Conservation (phyloP, 2,797 vertebrate genomes). For the Lithobates pipiens region DNA sequence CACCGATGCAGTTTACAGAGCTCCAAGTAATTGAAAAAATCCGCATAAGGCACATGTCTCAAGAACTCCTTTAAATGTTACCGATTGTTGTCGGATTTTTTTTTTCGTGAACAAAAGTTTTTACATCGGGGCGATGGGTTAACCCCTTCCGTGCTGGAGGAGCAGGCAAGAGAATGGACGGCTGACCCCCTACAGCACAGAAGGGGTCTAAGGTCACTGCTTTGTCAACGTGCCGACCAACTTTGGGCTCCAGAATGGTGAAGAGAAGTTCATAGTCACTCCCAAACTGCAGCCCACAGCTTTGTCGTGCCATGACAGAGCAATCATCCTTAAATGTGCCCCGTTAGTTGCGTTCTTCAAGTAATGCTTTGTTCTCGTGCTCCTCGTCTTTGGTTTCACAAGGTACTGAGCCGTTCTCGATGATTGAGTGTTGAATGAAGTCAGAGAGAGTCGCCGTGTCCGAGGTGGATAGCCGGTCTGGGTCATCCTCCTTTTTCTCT, state of each 20-base stretch:
- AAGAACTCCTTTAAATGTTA: slow-evolving; percentile 71
- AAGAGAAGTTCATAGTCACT: slow-evolving; percentile 34
- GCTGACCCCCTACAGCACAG: slow-evolving; percentile 36
- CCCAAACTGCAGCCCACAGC: slow-evolving; percentile 38
- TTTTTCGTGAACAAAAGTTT: slow-evolving; percentile 5
- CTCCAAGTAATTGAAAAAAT: slow-evolving; percentile 76
- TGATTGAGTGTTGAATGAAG: slow-evolving; percentile 77
- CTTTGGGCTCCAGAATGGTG: slow-evolving; percentile 43
- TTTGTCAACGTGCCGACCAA: slow-evolving; percentile 42
- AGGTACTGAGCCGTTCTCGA: slow-evolving; percentile 82
- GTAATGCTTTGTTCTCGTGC: slow-evolving; percentile 76
- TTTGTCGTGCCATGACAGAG: slow-evolving; percentile 41
- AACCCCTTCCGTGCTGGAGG: slow-evolving; percentile 56
- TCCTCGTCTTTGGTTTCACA: slow-evolving; percentile 85
- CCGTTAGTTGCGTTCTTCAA: slow-evolving; percentile 78
- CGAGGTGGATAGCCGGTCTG: slow-evolving; percentile 75
- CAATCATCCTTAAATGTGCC: slow-evolving; percentile 65
- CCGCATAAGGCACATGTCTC: slow-evolving; percentile 84
- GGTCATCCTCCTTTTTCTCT: slow-evolving; percentile 82
- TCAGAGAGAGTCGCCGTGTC: slow-evolving; percentile 83
- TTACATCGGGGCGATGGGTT: slow-evolving; percentile 7
- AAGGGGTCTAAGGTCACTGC: slow-evolving; percentile 60
- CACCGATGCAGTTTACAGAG: slow-evolving; percentile 74
- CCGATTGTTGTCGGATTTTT: slow-evolving; percentile 55
- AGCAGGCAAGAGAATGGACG: neutral